Evolutionary conservation across 2,888 invertebrate genomes (phyloP), one percentile per base, ranked within the genome.

Genomic region (Lepidocyrtoides sp.): DNA sequence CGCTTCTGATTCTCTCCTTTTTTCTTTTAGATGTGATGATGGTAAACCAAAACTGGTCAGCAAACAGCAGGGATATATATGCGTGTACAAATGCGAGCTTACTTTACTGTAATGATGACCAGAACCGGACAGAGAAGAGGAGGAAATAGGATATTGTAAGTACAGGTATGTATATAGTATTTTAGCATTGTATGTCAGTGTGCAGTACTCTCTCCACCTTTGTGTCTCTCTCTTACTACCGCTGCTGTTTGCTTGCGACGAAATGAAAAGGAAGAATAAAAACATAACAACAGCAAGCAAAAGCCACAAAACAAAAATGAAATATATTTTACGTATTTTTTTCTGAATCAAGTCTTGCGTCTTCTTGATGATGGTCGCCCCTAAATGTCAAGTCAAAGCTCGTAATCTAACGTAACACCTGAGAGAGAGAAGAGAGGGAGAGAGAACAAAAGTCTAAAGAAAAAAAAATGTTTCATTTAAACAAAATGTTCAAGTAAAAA

Each of bases 381-480:
- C 83, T 90, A 92, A 93, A 92, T 93, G 93, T 93, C 93, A 93
- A 93, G 93, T 91, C 66, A 57, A 82, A 83, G 83, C 85, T 91
- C 92, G 86, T 92, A 91, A 92, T 93, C 89, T 90, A 90, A 91
- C 51, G 72, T 88, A 91, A 92, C 87, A 89, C 87, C 88, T 91
- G 88, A 83, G 60, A 89, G 12, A 44, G 85, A 20, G 29, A 48
- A 32, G 48, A 51, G 57, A 44, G 32, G 29, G 60, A 32, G 48
- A 51, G 57, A 44, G 32, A 81, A 29, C 66, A 79, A 54, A 66
- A 77, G 63, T 32, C 48, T 63, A 63, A 44, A 60, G 23, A 84
- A 79, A 17, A 82, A 41, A 60, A 82, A 60, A 57, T 36, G 63
- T 79, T 77, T 87, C 75, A 41, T 57, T 57, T 32, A 48, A 51